Conservation (phyloP, 2,113 vertebrate species). For the human (Homo sapiens) region GRCh38 chr2:106017001-106017500, state of each 20-base stretch:
- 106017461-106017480: no score
- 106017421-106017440: no score
- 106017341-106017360: neutral
- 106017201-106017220: slow-evolving; percentile 35
- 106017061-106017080: neutral
- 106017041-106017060: neutral
- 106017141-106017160: neutral
- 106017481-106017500: no score
- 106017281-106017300: neutral
- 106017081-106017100: neutral
- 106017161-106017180: neutral
- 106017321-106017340: neutral
- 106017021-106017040: neutral
- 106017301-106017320: neutral
- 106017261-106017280: neutral
- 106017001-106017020: neutral
- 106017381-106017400: neutral
- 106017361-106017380: neutral
- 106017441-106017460: no score
- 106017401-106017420: neutral
- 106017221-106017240: neutral
- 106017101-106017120: neutral
- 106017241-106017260: neutral
- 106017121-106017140: slow-evolving; percentile 8
- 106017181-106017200: neutral